phyloP scores from a whole-genome alignment of 1,140 invertebrate genomes.

The Drosophila biarmipes region DNA sequence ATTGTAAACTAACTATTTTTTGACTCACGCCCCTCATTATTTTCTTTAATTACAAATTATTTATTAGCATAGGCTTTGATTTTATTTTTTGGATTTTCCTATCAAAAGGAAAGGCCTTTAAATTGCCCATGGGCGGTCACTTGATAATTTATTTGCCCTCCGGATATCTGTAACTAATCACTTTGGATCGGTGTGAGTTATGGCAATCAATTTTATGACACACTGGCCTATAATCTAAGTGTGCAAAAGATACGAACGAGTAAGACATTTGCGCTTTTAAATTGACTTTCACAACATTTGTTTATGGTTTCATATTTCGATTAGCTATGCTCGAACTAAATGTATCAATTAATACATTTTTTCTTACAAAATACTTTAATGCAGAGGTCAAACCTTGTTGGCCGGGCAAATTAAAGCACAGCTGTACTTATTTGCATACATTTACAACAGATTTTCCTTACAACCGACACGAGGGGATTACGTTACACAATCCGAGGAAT shows the following conservation, averaged over 20 bases:
- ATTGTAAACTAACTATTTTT: conserved; percentile 1
- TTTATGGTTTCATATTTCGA: neutral
- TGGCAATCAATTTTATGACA: conserved; percentile 38
- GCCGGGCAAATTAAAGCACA: conserved; percentile 56
- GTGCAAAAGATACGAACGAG: conserved; percentile 18
- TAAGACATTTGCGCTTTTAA: conserved; percentile 17
- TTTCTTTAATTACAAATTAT: conserved; percentile 42
- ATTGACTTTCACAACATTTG: neutral
- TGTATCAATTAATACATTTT: neutral
- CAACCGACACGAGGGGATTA: conserved; percentile 53
- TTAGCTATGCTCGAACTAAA: neutral
- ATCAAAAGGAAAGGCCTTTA: conserved; percentile 10
- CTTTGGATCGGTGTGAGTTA: conserved; percentile 11
- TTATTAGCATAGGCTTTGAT: conserved; percentile 48
- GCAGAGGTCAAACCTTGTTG: conserved; percentile 46
- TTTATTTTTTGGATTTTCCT: conserved; percentile 15
- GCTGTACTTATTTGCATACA: conserved; percentile 74
- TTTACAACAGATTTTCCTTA: conserved; percentile 62
- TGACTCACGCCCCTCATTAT: conserved; percentile 13
- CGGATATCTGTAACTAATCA: conserved; percentile 35
- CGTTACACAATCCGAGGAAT: conserved; percentile 54
- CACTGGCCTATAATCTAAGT: conserved; percentile 16
- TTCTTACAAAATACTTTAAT: conserved; percentile 34
- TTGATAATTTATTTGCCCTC: conserved; percentile 22
- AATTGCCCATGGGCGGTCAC: conserved; percentile 39